phyloP scores from a whole-genome alignment of 2,888 invertebrate genomes.

The Scaptomyza flava region DNA sequence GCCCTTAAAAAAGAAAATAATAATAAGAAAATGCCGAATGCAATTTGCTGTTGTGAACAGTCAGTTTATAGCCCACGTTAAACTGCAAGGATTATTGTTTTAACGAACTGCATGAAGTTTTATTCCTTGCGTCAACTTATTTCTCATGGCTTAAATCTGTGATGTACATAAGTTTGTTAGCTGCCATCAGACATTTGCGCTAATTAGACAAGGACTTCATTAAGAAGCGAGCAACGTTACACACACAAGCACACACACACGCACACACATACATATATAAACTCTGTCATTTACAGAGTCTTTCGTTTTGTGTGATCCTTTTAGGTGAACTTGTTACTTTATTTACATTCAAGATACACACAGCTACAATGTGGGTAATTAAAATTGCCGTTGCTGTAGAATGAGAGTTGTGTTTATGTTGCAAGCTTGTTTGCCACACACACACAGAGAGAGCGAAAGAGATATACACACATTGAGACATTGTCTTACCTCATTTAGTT shows the following conservation, averaged over 20 bases:
- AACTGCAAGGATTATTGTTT: constrained; percentile 25
- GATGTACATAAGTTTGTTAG: constrained; percentile 3
- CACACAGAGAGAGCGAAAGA: neutral
- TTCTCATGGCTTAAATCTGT: constrained; percentile 14
- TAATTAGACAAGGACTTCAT: constrained; percentile 35
- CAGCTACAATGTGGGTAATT: constrained; percentile 74
- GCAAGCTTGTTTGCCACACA: constrained; percentile 41
- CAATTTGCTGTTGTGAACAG: constrained; percentile 27
- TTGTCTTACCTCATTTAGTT: constrained; percentile 25
- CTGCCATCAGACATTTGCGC: constrained; percentile 19
- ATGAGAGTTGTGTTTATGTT: constrained; percentile 59
- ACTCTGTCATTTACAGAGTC: neutral
- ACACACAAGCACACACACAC: constrained; percentile 7
- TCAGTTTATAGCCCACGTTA: constrained; percentile 10
- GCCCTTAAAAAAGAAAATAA: neutral
- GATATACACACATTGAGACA: constrained; percentile 5
- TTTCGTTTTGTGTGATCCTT: constrained; percentile 18
- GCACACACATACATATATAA: neutral
- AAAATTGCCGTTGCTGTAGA: constrained; percentile 59
- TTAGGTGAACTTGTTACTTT: constrained; percentile 40
- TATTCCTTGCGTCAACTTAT: constrained; percentile 3
- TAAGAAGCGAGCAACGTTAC: constrained; percentile 18
- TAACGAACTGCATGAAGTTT: neutral
- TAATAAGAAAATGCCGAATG: constrained; percentile 16
- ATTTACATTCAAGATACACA: constrained; percentile 49